Percentiles rank a stretch among this genome's conserved stretches.
phyloP scores from a whole-genome alignment of 2,797 vertebrate genomes.

The Syngnathus rostellatus region DNA sequence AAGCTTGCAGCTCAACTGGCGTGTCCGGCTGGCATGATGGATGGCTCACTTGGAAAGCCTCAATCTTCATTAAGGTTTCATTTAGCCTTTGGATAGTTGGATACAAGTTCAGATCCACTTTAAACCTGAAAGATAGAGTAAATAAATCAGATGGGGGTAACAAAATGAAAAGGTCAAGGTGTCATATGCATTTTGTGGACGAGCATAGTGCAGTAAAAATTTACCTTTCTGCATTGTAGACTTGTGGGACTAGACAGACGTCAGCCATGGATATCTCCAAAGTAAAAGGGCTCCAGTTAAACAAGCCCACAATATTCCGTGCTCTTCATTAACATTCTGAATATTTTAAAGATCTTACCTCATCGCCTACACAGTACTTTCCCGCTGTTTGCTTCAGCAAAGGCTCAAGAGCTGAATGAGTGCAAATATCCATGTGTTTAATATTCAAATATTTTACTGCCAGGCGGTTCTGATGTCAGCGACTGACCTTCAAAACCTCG shows the following conservation, averaged over 20 bases:
- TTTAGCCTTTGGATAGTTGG: constrained; percentile 84
- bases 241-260: constrained; percentile 90
- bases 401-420: constrained; percentile 79
- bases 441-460: neutral
- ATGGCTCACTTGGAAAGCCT: constrained; percentile 85
- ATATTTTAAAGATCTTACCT: constrained; percentile 68
- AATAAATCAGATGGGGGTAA: neutral
- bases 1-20: constrained; percentile 74
- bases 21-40: constrained; percentile 87
- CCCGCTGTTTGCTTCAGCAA: constrained; percentile 81
- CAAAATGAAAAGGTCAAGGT: neutral
- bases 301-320: neutral
- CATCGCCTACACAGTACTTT: constrained; percentile 82
- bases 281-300: constrained; percentile 3
- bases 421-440: constrained; percentile 3
- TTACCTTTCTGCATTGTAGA: constrained; percentile 90
- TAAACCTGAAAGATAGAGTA: constrained; percentile 68
- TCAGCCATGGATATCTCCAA: constrained; percentile 92
- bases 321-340: neutral
- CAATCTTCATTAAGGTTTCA: constrained; percentile 74
- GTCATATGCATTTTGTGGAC: neutral
- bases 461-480: neutral
- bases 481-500: constrained; percentile 81
- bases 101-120: constrained; percentile 79
- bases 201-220: neutral